phyloP scores from a whole-genome alignment of 2,797 vertebrate genomes.

The Poeciliopsis infans region DNA sequence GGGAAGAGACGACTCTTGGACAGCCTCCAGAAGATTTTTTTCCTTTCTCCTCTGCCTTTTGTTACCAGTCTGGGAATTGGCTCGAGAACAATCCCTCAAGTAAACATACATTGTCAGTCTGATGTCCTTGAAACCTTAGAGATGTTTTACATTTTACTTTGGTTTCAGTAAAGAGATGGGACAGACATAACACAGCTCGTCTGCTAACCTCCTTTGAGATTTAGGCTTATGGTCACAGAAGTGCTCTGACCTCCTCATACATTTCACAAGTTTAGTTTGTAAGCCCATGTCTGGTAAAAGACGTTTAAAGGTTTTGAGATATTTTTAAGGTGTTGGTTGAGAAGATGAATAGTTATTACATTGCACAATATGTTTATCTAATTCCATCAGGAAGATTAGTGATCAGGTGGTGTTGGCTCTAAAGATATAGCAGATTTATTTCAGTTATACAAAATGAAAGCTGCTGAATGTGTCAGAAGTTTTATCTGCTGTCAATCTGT shows the following conservation, averaged over 20 bases:
- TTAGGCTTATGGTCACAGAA: conserved; percentile 21
- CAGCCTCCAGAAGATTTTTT: conserved; percentile 21
- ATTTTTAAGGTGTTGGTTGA: neutral
- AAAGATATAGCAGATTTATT: neutral
- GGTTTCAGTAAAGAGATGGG: conserved; percentile 27
- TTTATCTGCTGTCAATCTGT: neutral
- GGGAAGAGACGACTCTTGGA: conserved; percentile 36
- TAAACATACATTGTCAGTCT: conserved; percentile 37
- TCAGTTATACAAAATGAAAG: neutral
- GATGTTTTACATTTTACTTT: conserved; percentile 35
- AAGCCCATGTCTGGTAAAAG: neutral
- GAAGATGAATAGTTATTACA: neutral
- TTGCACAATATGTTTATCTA: neutral
- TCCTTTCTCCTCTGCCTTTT: conserved; percentile 43
- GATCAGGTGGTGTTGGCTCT: neutral
- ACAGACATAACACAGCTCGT: conserved; percentile 39
- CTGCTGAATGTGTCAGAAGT: neutral
- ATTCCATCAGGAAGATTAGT: neutral
- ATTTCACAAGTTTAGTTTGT: conserved; percentile 5
- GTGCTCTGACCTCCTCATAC: neutral
- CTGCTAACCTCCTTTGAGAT: conserved; percentile 31
- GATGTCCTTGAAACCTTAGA: conserved; percentile 53
- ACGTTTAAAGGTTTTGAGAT: neutral
- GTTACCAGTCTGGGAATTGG: conserved; percentile 49
- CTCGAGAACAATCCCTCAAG: conserved; percentile 35